Percentiles rank a stretch among this genome's conserved stretches.
These are phyloP conservation scores for Clinocottus analis DNA, from an alignment of 2,113 vertebrate species.

Conservation along the genomic window DNA sequence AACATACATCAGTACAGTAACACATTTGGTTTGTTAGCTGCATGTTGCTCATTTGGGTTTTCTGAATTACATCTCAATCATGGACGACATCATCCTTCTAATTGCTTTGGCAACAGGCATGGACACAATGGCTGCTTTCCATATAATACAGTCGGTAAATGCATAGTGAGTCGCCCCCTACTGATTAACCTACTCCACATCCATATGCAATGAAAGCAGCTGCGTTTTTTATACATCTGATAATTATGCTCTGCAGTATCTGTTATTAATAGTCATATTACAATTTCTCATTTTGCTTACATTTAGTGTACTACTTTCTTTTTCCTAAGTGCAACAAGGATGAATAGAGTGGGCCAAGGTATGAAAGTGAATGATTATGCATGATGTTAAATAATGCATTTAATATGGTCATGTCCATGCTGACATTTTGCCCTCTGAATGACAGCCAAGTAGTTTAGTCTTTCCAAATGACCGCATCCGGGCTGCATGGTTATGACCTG, in stretches of 20 bases:
- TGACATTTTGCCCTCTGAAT: slow-evolving; percentile 73
- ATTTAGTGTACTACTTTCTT: slow-evolving; percentile 92
- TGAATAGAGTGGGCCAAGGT: slow-evolving; percentile 96
- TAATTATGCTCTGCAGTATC: slow-evolving; percentile 50
- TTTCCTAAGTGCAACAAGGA: slow-evolving; percentile 98
- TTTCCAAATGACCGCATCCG: slow-evolving; percentile 54
- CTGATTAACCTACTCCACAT: slow-evolving; percentile 47
- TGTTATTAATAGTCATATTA: slow-evolving; percentile 53
- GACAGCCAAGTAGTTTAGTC: slow-evolving; percentile 69
- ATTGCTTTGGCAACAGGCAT: slow-evolving; percentile 49
- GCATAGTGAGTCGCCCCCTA: neutral
- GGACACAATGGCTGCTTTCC: slow-evolving; percentile 36
- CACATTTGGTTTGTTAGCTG: slow-evolving; percentile 15
- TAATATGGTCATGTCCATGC: slow-evolving; percentile 84
- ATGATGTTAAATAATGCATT: slow-evolving; percentile 83
- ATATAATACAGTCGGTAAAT: neutral
- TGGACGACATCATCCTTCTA: slow-evolving; percentile 1
- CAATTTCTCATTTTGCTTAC: slow-evolving; percentile 70
- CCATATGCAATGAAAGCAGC: slow-evolving; percentile 27
- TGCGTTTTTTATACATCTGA: slow-evolving; percentile 34
- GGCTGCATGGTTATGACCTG: slow-evolving; percentile 58
- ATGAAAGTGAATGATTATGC: slow-evolving; percentile 92
- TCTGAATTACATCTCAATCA: slow-evolving; percentile 36
- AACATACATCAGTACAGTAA: neutral
- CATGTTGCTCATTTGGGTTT: slow-evolving; percentile 40